phyloP scores from a whole-genome alignment of 1,140 invertebrate species.

The Latrodectus geometricus region DNA sequence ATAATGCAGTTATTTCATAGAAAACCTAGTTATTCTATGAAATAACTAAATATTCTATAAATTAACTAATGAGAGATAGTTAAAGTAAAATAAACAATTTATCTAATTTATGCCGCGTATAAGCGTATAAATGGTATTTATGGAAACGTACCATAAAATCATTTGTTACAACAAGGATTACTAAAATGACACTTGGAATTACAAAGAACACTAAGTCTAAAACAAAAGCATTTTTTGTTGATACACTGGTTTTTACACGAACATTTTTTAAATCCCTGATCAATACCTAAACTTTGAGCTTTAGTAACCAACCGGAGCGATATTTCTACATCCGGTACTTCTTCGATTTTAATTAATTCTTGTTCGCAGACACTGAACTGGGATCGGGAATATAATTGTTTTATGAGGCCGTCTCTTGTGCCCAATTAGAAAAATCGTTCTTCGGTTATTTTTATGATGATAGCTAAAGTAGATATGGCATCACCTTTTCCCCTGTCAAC shows the following conservation, averaged over 20 bases:
- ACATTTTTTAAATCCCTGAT: neutral
- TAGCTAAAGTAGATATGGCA: neutral
- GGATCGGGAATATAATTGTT: slow-evolving; percentile 7
- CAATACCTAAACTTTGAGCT: slow-evolving; percentile 32
- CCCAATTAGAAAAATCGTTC: neutral
- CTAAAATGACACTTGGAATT: neutral
- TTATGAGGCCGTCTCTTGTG: neutral
- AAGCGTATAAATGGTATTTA: neutral
- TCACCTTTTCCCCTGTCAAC: too few species aligned
- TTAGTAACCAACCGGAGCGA: slow-evolving; percentile 54
- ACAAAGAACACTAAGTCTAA: neutral
- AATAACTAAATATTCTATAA: too few species aligned
- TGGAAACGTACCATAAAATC: slow-evolving; percentile 1
- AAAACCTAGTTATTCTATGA: too few species aligned
- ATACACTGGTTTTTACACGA: neutral
- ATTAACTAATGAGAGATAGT: too few species aligned
- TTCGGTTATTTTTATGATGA: neutral
- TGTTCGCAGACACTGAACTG: slow-evolving; percentile 57
- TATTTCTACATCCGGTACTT: slow-evolving; percentile 58
- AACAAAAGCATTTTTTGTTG: slow-evolving; percentile 24
- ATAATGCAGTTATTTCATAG: too few species aligned
- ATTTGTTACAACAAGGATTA: slow-evolving; percentile 2
- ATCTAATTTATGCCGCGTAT: too few species aligned
- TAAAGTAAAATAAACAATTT: too few species aligned
- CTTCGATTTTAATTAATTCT: slow-evolving; percentile 59